Conservation (phyloP, 2,113 vertebrate genomes). For the Serinus canaria region DNA sequence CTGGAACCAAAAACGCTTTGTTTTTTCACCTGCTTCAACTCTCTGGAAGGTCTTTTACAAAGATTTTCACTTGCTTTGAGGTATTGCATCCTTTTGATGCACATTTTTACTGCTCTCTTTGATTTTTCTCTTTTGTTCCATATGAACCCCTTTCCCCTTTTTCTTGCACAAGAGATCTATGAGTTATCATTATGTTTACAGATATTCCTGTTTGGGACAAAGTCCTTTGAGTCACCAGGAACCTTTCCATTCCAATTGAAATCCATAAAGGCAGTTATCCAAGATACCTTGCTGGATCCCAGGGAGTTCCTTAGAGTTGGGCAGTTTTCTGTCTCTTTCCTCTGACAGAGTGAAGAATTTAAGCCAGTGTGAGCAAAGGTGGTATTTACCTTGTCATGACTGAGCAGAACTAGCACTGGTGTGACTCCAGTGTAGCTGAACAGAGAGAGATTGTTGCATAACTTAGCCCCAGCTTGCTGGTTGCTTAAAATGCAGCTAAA, state of each 20-base stretch:
- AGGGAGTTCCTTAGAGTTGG: neutral
- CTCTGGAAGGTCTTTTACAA: neutral
- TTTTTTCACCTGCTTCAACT: neutral
- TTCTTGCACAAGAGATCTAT: neutral
- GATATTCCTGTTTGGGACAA: neutral
- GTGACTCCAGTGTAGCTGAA: neutral
- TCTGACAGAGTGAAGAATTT: neutral
- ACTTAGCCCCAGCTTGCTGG: neutral
- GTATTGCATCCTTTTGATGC: neutral
- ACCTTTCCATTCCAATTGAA: neutral
- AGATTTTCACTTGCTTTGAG: neutral
- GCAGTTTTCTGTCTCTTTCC: neutral
- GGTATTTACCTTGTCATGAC: neutral
- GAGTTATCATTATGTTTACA: neutral
- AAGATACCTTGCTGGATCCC: neutral
- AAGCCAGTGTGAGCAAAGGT: neutral
- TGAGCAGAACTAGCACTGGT: neutral
- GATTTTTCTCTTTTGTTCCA: neutral
- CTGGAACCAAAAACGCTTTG: neutral
- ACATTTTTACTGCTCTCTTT: neutral
- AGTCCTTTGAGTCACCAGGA: neutral
- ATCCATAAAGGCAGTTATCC: neutral
- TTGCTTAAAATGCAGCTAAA: neutral
- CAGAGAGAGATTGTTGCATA: neutral
- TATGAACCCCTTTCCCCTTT: neutral